Evolutionary conservation across 1,140 invertebrate genomes (phyloP), one percentile per base, ranked within the genome.

Genomic region (Tetraneura akinire): DNA sequence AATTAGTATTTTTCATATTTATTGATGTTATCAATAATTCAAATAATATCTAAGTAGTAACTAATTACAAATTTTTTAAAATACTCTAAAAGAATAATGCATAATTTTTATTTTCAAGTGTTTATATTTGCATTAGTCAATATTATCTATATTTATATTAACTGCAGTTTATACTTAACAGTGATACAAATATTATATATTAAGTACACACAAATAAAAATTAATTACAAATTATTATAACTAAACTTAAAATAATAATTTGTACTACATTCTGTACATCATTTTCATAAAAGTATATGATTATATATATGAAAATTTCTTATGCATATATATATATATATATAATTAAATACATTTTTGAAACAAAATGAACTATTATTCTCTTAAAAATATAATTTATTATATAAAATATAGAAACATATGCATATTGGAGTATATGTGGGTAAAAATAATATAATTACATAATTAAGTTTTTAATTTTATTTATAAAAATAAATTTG

Each of bases 191-290:
- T 47, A 47, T 53, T 2, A 29, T 51, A 51, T 29, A 71, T 71
- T 71, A 71, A 71, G 68, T 71, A 71, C 45, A 71, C 23, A 71
- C 42, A 71, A 71, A 51, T 37, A 14, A 70, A 49, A 70, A 16
- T 70, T 18, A 10, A 23, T 70, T 26, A 70, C 42, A 70, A 70
- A 70, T 49, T 23, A 70, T 49, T 70, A 70, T 3, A 49, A 16
- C 66, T 70, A 49, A 2, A 18, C 68, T 51, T 51, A 71, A 71
- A 49, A 70, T 45, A 70, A 71, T 51, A 71, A 18, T 71, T 71
- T 71, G 68, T 71, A 71, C 68, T 71, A 71, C 47, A 51, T 51
- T 71, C n/a, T n/a, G 9, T 23, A 68, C 16, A 16, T 13, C 8
- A 62, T 32, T 32, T 11, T 3, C 45, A 47, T 47, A 13, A 47